These are phyloP conservation scores for Brachypodius melanocephalos DNA, from an alignment of 2,113 vertebrate genomes.

Conservation along the genomic window DNA sequence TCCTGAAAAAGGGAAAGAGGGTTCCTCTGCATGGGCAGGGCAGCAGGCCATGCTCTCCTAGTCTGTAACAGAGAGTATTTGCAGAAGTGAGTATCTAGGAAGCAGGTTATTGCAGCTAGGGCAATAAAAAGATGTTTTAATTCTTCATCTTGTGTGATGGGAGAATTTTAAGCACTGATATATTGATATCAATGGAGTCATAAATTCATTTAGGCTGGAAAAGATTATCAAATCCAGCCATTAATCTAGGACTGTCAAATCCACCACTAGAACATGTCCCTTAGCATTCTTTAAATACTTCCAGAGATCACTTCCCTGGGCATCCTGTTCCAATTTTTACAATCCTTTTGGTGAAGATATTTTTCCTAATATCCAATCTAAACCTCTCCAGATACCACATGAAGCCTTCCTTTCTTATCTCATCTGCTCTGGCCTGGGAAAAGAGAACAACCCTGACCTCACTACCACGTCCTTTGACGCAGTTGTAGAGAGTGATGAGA, in stretches of 20 bases:
- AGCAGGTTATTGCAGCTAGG: neutral
- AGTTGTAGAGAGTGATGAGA: neutral
- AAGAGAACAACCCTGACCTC: neutral
- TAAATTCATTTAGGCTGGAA: neutral
- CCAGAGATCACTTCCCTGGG: neutral
- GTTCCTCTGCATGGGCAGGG: neutral
- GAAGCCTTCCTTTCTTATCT: neutral
- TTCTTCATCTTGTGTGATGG: neutral
- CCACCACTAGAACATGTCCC: neutral
- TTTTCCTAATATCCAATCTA: neutral
- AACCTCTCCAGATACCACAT: neutral
- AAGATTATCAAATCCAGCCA: neutral
- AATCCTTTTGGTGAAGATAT: neutral
- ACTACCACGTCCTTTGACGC: fast-evolving
- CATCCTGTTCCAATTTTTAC: neutral
- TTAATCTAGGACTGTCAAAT: neutral
- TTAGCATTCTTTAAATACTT: neutral
- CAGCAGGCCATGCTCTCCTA: neutral
- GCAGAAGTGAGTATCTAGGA: neutral
- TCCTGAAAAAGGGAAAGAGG: neutral
- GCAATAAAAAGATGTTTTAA: neutral
- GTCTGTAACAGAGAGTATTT: neutral
- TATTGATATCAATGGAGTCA: neutral
- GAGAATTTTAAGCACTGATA: neutral
- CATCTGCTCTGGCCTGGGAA: neutral